Evolutionary conservation across 1,140 invertebrate species (phyloP), one percentile per base, ranked within the genome.

Genomic region (Drosophila biarmipes): DNA sequence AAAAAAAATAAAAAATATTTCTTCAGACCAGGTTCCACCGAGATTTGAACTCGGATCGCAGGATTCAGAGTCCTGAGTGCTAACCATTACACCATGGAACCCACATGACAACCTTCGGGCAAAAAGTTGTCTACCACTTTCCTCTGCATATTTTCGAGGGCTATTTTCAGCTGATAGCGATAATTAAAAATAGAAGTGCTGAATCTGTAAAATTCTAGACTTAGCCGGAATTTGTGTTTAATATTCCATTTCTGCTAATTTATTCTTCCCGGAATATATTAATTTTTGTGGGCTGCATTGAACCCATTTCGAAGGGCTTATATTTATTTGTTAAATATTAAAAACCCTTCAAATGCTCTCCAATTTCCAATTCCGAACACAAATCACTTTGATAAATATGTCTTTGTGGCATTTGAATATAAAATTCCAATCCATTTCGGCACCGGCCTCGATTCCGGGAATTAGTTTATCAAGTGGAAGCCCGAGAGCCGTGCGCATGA

Each of bases 21-120:
- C 2, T 29, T 7, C 5, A 17, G 29, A 1, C 21, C 46, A 78
- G 61, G 68, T 56, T 61, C 29, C 61, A 58, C 51, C 64, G 56
- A 54, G 53, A 55, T 71, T 76, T 57, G 61, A 95, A 95, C 95
- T 95, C 95, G 95, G 95, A 96, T 96, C 95, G 95, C 95, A 96
- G 95, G 95, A 96, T 96, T 96, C 95, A 96, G 94, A 96, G 95
- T 96, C 95, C 95, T 96, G 95, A 96, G 95, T 96, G 95, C 95
- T 96, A 95, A 96, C 96, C 96, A 95, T 96, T 96, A 96, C 95
- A 96, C 95, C 95, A 96, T 95, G 94, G 95, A 94, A 95, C 84
- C 84, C 37, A 8, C 43, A n/a, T 35, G 14, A 1, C 15, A 5
- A 12, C 0, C 0, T 0, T 0, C 2, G 15, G 11, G 1, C 48